A percentile compares a stretch with the other conserved stretches of the same genome.
Evolutionary conservation across 1,140 invertebrate species (phyloP).

Genomic region (Choristoneura fumiferana): DNA sequence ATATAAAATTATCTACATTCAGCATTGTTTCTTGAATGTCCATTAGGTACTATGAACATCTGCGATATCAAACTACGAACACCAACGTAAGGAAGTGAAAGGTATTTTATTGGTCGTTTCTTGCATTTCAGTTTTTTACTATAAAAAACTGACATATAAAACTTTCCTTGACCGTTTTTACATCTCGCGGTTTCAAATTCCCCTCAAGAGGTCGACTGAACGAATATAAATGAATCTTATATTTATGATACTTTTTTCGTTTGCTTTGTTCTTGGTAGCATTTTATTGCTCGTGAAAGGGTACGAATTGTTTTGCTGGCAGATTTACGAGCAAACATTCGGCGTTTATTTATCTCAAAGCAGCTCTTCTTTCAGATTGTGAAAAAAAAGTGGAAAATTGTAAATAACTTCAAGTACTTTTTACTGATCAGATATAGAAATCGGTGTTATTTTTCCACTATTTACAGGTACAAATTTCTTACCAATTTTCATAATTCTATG

Average conservation of each 20-base stretch:
- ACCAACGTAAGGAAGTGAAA: no score
- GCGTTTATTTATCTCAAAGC: conserved; percentile 70
- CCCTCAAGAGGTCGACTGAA: conserved; percentile 62
- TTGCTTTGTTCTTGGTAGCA: conserved; percentile 64
- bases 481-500: no score
- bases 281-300: conserved; percentile 76
- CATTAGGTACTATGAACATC: no score
- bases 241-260: conserved; percentile 75
- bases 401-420: no score
- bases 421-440: no score
- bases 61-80: no score
- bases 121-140: no score
- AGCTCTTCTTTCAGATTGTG: conserved; percentile 39
- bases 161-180: conserved; percentile 1
- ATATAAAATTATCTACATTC: no score
- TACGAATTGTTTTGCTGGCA: conserved; percentile 75
- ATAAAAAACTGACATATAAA: background rate
- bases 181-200: conserved; percentile 42
- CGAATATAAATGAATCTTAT: conserved; percentile 77
- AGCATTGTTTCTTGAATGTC: no score
- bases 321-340: conserved; percentile 75
- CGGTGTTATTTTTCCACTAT: no score
- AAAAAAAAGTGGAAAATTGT: conserved; percentile 20
- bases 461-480: no score
- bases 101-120: no score